Evolutionary conservation across 1,140 invertebrate species (phyloP), one percentile per base, ranked within the genome.

Genomic region (Drosophila virilis): DNA sequence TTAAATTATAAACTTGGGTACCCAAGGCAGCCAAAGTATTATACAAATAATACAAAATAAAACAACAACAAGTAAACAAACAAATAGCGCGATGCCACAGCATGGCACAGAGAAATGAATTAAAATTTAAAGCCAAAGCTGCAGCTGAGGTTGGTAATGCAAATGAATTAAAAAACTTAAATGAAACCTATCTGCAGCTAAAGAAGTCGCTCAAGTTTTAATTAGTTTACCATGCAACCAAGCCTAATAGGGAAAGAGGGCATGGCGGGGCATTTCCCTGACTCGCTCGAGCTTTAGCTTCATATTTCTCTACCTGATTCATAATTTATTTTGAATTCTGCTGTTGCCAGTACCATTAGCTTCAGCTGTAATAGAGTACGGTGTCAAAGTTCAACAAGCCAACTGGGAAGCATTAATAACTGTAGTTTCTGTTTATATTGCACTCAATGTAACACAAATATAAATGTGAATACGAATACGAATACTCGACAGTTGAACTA

Each of bases 161-260:
- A 86, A 86, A 86, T 82, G 68, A 86, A 83, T 75, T 60, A 54
- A 85, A 79, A 77, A 73, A 73, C 64, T 81, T 73, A 59, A 77
- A 69, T 73, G 54, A 77, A 80, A 74, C 70, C 67, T 80, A 80
- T 80, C 83, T 72, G 73, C 62, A 67, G 57, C 67, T 54, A 57
- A 73, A 59, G 83, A 74, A 88, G 89, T 78, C 77, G 77, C 74
- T 80, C 84, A 84, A 88, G 69, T 88, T 88, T 88, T 88, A 88
- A 88, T 88, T 88, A 88, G 84, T 89, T 88, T 84, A 80, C 67
- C 51, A 58, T 77, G 79, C 84, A 77, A 65, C 57, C 51, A 8
- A n/a, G 15, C 28, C 15, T 28, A 7, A n/a, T 42, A 42, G 38
- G 28, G 6, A 43, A 17, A 10, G 17, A 12, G 28, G 52, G 13